Evolutionary conservation across 2,888 invertebrate genomes (phyloP), one percentile per base, ranked within the genome.

Genomic region (Galerucella pusilla): DNA sequence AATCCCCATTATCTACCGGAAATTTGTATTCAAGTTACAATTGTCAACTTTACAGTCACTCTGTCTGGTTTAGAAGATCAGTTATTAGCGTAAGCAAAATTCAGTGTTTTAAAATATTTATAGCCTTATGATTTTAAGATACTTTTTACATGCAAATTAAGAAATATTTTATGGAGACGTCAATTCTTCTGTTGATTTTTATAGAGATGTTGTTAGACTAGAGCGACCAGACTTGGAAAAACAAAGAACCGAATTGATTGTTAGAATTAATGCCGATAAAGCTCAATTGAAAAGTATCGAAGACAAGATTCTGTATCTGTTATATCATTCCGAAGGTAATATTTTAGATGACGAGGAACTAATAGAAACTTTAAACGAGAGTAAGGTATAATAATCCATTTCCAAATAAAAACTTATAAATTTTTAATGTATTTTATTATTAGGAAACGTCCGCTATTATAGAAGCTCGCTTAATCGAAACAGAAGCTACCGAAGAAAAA

Each of bases 1-100:
- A 97, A 97, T 89, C 98, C 98, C 0, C 97, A 97, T 88, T 97
- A 97, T 87, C 88, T 97, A 77, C 97, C 97, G 0, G 97, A 97
- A 87, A 92, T 97, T 77, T 96, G 97, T 84, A 96, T 96, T 75
- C 96, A 96, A 89, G 97, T 97, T 1, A 96, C 96, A 0, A 90
- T 98, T 12, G 94, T 98, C 9, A 97, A 98, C 88, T 98, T 98
- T 85, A 94, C 97, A 70, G 97, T 97, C 52, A 97, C 97, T 0
- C 92, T 93, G 0, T 93, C 93, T 63, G 97, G 97, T 4, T 89
- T 98, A 3, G 97, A 97, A 86, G 97, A 97, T 87, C 97, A 97
- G 85, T 88, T 98, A 57, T 89, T 97, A 59, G 96, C 96, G 97
- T 93, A 90, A 93, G 90, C 91, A 61, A 54, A 20, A 42, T 42